Percentiles rank a stretch among this genome's conserved stretches.
Evolutionary conservation across 2,113 vertebrate genomes (phyloP).

Genomic region (Urocitellus parryii): DNA sequence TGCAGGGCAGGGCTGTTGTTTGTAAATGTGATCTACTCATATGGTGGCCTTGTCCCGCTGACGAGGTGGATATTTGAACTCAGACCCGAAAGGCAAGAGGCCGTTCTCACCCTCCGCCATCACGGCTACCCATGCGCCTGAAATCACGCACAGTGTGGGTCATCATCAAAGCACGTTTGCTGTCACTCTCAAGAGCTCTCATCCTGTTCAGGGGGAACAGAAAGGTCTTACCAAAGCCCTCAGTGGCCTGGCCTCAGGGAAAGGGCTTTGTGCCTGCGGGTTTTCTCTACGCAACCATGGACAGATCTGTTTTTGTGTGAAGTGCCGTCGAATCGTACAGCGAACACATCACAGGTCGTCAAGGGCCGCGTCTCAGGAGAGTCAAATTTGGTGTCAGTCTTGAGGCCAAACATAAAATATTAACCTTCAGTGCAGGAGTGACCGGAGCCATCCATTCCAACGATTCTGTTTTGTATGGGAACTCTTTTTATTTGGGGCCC

Average conservation of each 20-base stretch:
- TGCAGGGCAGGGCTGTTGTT: rapidly evolving
- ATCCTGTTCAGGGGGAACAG: neutral
- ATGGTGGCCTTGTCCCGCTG: neutral
- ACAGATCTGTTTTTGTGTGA: neutral
- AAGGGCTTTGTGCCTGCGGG: neutral
- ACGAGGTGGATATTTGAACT: neutral
- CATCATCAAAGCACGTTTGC: neutral
- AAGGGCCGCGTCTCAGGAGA: neutral
- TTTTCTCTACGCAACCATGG: neutral
- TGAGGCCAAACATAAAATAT: slow-evolving; percentile 29
- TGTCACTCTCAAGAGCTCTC: neutral
- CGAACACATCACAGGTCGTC: neutral
- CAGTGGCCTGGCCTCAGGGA: neutral
- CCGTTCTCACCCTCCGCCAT: neutral
- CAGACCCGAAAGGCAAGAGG: neutral
- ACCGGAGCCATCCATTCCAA: slow-evolving; percentile 45
- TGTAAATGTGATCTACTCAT: rapidly evolving
- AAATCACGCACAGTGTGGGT: neutral
- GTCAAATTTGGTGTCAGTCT: neutral
- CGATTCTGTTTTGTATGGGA: neutral
- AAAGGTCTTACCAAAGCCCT: neutral
- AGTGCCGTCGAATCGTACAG: neutral
- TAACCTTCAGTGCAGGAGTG: neutral
- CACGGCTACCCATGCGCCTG: neutral
- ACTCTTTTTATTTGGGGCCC: neutral